phyloP scores from a whole-genome alignment of 2,113 vertebrate genomes.

The Catharus bicknelli region DNA sequence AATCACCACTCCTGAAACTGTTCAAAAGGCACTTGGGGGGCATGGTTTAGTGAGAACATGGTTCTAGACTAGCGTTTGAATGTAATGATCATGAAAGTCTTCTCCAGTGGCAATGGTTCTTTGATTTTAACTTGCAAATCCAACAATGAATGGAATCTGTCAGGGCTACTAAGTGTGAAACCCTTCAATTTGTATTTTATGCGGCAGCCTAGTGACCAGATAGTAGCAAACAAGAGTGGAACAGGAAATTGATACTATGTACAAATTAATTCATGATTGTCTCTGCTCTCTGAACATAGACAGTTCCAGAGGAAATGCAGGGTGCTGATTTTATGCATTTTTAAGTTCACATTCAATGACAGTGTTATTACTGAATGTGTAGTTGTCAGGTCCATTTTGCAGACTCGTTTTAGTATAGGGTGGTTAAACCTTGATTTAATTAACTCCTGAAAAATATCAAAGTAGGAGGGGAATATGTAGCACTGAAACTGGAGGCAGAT shows the following conservation, averaged over 20 bases:
- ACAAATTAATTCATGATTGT: neutral
- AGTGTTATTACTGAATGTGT: neutral
- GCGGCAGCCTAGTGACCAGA: neutral
- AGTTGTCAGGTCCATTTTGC: neutral
- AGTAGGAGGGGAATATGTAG: neutral
- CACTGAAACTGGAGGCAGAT: fast-evolving
- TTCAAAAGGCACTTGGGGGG: neutral
- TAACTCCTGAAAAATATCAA: neutral
- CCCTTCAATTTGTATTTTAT: neutral
- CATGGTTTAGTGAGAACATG: neutral
- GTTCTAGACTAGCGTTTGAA: neutral
- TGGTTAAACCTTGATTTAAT: neutral
- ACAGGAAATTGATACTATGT: neutral
- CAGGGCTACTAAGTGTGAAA: neutral
- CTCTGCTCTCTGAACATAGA: neutral
- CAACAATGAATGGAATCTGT: neutral
- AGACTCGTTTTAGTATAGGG: neutral
- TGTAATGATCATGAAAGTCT: neutral
- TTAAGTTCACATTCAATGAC: neutral
- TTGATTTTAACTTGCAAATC: neutral
- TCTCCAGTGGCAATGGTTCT: neutral
- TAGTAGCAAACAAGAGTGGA: neutral
- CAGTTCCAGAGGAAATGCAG: neutral
- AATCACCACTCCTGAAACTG: neutral
- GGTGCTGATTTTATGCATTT: neutral